Conservation (phyloP, 2,797 vertebrate genomes). For the Enoplosus armatus region DNA sequence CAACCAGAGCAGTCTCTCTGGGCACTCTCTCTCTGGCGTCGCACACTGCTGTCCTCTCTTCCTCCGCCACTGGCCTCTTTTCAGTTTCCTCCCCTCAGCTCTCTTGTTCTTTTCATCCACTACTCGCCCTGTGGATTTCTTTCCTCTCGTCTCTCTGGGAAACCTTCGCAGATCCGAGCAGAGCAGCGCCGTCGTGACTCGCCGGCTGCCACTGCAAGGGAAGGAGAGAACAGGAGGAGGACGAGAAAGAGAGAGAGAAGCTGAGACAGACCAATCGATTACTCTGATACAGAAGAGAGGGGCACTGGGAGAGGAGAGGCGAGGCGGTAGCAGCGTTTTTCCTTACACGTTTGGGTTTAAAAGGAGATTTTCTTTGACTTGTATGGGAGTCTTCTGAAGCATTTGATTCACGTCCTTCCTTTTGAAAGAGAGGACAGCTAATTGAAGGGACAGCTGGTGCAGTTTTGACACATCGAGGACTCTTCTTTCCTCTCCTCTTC, state of each 20-base stretch:
- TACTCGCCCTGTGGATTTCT: constrained; percentile 60
- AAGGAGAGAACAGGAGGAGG: constrained; percentile 58
- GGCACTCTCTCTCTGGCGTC: constrained; percentile 54
- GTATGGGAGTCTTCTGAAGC: constrained; percentile 36
- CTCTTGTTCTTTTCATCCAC: constrained; percentile 46
- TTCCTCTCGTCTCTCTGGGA: constrained; percentile 30
- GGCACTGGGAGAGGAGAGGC: constrained; percentile 27
- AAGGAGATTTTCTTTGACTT: constrained; percentile 39
- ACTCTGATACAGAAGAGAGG: constrained; percentile 46
- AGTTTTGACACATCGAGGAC: constrained; percentile 46
- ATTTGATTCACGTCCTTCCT: constrained; percentile 33
- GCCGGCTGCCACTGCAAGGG: constrained; percentile 66
- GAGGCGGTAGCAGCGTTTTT: constrained; percentile 33
- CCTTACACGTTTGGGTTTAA: constrained; percentile 4
- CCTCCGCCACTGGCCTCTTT: constrained; percentile 66
- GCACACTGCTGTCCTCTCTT: constrained; percentile 70
- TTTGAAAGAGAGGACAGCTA: constrained; percentile 40
- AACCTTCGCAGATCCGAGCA: constrained; percentile 39
- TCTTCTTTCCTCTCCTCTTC: constrained; percentile 10
- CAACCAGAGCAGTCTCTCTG: constrained; percentile 75
- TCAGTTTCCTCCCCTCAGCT: constrained; percentile 43
- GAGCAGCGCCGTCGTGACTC: constrained; percentile 73
- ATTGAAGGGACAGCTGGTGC: constrained; percentile 45
- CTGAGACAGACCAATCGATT: constrained; percentile 67
- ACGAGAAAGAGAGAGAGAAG: constrained; percentile 42